phyloP scores from a whole-genome alignment of 2,888 invertebrate genomes.

The Falcaria lacertinaria region DNA sequence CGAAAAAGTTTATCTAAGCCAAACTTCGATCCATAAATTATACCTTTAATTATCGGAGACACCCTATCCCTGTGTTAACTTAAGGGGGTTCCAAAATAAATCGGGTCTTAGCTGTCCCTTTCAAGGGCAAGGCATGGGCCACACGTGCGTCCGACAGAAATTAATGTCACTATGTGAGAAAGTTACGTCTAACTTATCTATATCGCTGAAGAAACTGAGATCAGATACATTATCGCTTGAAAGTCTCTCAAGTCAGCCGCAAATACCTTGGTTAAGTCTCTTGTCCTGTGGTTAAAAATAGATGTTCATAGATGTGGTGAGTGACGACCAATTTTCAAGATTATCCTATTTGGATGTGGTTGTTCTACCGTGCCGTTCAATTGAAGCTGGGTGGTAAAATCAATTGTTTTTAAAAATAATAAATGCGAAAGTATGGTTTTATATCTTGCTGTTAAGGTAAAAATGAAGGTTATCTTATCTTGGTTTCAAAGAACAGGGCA shows the following conservation, averaged over 20 bases:
- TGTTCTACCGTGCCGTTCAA: not conserved
- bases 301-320: not conserved
- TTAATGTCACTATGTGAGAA: slow-evolving; percentile 21
- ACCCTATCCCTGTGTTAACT: slow-evolving; percentile 17
- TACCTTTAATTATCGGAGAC: slow-evolving; percentile 26
- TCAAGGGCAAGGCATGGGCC: slow-evolving; percentile 36
- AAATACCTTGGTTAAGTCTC: not conserved
- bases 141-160: slow-evolving; percentile 46
- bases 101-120: slow-evolving; percentile 31
- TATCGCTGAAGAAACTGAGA: not conserved
- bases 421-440: too few species aligned
- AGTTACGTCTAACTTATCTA: slow-evolving; percentile 3
- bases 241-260: not conserved
- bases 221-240: not conserved
- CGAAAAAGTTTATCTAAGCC: slow-evolving; percentile 8
- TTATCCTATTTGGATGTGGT: not conserved
- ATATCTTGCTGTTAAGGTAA: too few species aligned
- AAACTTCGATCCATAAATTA: slow-evolving; percentile 1
- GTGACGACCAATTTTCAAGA: not conserved
- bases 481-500: too few species aligned
- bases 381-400: too few species aligned
- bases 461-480: too few species aligned
- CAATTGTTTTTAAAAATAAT: too few species aligned
- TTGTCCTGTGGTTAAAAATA: not conserved
- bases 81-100: slow-evolving; percentile 45